Evolutionary conservation across 2,113 vertebrate genomes (phyloP).

Genomic region (Isichthys henryi): DNA sequence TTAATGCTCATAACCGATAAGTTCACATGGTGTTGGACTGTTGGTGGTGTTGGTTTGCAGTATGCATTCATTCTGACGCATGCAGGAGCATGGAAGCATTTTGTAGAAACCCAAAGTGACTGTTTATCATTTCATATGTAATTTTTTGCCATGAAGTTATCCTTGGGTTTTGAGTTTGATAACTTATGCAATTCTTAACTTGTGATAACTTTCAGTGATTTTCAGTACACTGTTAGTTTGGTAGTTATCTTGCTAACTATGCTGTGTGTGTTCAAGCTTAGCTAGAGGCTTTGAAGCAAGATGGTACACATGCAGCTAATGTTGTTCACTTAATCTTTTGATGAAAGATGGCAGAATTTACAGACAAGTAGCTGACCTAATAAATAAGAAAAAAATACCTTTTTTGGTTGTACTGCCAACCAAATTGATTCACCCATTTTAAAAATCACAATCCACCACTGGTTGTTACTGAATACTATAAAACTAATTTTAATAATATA

Average conservation of each 20-base stretch:
- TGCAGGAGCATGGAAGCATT: neutral
- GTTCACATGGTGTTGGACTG: neutral
- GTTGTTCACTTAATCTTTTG: neutral
- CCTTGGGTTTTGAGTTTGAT: neutral
- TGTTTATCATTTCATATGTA: neutral
- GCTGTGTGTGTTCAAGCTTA: neutral
- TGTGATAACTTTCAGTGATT: neutral
- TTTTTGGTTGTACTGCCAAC: neutral
- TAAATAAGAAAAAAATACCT: neutral
- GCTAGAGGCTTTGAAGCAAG: neutral
- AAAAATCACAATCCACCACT: neutral
- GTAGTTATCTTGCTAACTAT: neutral
- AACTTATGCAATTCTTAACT: neutral
- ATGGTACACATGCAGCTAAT: neutral
- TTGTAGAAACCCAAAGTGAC: neutral
- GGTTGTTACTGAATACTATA: neutral
- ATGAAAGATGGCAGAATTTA: neutral
- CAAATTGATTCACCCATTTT: neutral
- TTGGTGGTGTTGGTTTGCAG: neutral
- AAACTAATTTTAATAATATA: neutral
- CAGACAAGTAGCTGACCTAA: neutral
- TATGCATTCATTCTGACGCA: neutral
- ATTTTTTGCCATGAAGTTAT: neutral
- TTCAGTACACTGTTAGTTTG: neutral
- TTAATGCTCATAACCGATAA: neutral